A percentile compares a stretch with the other conserved stretches of the same genome.
phyloP scores from a whole-genome alignment of 2,888 invertebrate genomes.

The Acanthosoma haemorrhoidale region DNA sequence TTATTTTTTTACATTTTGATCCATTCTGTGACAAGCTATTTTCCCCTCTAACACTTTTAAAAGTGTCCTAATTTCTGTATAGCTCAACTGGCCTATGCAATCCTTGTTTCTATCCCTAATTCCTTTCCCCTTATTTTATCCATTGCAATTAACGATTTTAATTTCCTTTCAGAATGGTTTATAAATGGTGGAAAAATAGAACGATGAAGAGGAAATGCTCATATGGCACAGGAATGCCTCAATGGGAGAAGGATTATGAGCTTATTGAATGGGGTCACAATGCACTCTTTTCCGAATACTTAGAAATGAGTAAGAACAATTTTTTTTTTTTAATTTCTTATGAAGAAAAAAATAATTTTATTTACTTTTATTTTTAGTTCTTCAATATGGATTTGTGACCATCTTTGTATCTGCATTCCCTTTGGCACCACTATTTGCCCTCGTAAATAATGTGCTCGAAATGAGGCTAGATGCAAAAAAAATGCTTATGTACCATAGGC shows the following conservation, averaged over 20 bases:
- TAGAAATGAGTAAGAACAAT: conserved; percentile 81
- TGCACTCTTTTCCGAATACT: conserved; percentile 90
- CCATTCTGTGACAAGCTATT: no score
- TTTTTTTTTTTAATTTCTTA: neutral
- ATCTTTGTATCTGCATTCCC: conserved; percentile 98
- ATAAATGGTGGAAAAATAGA: conserved; percentile 36
- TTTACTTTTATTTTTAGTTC: conserved; percentile 53
- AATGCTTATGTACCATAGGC: conserved; percentile 71
- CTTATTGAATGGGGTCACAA: conserved; percentile 79
- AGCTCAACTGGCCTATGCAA: no score
- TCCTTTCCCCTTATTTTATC: no score
- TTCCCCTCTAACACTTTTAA: no score
- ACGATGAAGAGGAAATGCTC: conserved; percentile 11
- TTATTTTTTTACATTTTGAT: no score
- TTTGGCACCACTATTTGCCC: conserved; percentile 89
- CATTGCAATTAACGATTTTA: neutral
- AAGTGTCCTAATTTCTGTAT: no score
- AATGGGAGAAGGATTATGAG: conserved; percentile 86
- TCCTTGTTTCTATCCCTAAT: no score
- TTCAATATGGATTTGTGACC: conserved; percentile 97
- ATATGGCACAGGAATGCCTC: conserved; percentile 43
- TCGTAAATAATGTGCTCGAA: conserved; percentile 92
- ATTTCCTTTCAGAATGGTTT: conserved; percentile 15
- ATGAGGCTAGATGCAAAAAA: conserved; percentile 93
- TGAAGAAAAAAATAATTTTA: neutral